These are phyloP conservation scores for Chamaea fasciata DNA, from an alignment of 2,113 vertebrate genomes.

Conservation along the genomic window DNA sequence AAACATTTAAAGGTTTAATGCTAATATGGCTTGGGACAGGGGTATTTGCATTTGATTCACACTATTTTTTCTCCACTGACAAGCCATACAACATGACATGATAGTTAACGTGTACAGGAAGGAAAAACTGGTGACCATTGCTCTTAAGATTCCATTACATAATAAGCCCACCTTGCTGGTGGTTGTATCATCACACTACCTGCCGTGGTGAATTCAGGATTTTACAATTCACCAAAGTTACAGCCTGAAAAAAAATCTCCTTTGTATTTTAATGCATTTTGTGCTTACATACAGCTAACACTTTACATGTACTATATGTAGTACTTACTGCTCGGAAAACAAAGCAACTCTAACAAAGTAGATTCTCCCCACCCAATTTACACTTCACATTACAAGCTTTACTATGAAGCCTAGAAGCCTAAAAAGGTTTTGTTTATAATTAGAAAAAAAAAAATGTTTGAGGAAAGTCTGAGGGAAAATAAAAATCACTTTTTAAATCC, in stretches of 20 bases:
- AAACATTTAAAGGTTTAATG: constrained; percentile 50
- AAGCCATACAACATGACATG: constrained; percentile 64
- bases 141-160: constrained; percentile 64
- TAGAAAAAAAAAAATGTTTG: constrained; percentile 70
- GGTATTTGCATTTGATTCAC: constrained; percentile 29
- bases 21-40: constrained; percentile 56
- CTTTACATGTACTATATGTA: constrained; percentile 74
- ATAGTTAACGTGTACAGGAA: constrained; percentile 64
- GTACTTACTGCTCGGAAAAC: constrained; percentile 80
- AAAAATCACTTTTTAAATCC: constrained; percentile 74
- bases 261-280: constrained; percentile 74
- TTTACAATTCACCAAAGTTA: constrained; percentile 66
- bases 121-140: constrained; percentile 71
- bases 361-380: constrained; percentile 77
- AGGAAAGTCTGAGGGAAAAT: constrained; percentile 61
- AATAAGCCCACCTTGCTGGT: constrained; percentile 64
- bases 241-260: constrained; percentile 70
- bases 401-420: constrained; percentile 82
- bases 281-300: constrained; percentile 79
- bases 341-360: constrained; percentile 82
- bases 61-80: constrained; percentile 39
- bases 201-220: constrained; percentile 67
- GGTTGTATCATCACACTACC: constrained; percentile 75
- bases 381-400: constrained; percentile 79
- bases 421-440: constrained; percentile 81